These are phyloP conservation scores for Aromia moschata DNA, from an alignment of 2,888 invertebrate genomes.

Conservation along the genomic window DNA sequence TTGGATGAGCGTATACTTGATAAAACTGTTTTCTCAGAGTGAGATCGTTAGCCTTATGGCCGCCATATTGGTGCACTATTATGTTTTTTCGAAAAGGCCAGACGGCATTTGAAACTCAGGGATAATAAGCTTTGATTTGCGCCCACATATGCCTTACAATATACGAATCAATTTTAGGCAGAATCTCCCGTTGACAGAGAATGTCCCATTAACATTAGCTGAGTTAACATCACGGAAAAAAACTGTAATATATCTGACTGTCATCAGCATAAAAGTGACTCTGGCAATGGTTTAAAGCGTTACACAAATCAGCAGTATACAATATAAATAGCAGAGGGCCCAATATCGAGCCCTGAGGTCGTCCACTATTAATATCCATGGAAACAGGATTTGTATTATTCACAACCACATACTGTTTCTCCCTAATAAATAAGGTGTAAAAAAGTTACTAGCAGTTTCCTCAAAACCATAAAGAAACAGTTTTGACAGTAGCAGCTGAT, in stretches of 20 bases:
- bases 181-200: too few relatives aligned
- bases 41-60: too few relatives aligned
- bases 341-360: conserved; percentile 7
- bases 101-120: too few relatives aligned
- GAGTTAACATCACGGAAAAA: too few relatives aligned
- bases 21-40: too few relatives aligned
- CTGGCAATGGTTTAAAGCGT: neutral
- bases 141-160: too few relatives aligned
- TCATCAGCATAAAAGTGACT: conserved; percentile 7
- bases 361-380: neutral
- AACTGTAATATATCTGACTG: conserved; percentile 5
- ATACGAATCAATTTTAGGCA: too few relatives aligned
- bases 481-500: neutral
- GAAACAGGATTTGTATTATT: neutral
- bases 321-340: conserved; percentile 5
- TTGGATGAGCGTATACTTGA: too few relatives aligned
- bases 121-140: too few relatives aligned
- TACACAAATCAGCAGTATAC: conserved; percentile 5
- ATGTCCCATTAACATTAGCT: too few relatives aligned
- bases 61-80: too few relatives aligned
- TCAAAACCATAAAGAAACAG: neutral
- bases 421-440: neutral
- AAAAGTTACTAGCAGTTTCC: neutral
- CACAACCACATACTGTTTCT: neutral
- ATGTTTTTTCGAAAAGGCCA: too few relatives aligned